Evolutionary conservation across 2,113 vertebrate genomes (phyloP), one percentile per base, ranked within the genome.

Genomic region (Pelmatolapia mariae): DNA sequence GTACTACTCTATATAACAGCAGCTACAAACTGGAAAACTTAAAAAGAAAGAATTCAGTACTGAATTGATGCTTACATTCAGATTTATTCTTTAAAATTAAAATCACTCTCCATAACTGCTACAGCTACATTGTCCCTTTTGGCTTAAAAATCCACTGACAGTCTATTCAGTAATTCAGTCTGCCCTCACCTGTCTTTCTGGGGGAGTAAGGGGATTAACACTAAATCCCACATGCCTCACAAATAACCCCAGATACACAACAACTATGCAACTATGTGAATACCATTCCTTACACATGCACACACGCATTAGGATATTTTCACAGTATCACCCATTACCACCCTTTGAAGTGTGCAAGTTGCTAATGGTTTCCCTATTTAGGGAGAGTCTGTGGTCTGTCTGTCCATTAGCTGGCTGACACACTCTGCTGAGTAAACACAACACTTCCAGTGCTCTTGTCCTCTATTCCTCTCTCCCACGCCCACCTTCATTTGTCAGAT

Each of bases 391-490:
- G 43, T 80, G 92, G 85, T 82, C 85, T 79, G 89, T 83, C 89
- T 86, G 90, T 92, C 94, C 93, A 94, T 94, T 92, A 95, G 90
- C 82, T 50, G 78, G 85, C 89, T 86, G 87, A 94, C 81, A 91
- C 94, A 92, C 81, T 85, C 86, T 90, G 92, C 94, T 94, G 94
- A 95, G 89, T 93, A 90, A 92, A 94, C 94, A 91, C 87, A 92
- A 88, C 89, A 91, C 88, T 90, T 87, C 66, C 87, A 82, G 18
- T 87, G 86, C 89, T 91, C 86, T 91, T 83, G 80, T 93, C 90
- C 87, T 86, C 87, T 73, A 22, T 24, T 87, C 36, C 84, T 38
- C 19, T 85, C 38, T 47, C 22, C 33, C 71, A 57, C 45, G 8
- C 12, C 26, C 80, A 66, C 22, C 57, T 78, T 87, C 84, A 38